These are phyloP conservation scores for Hydroisotoma schaefferi DNA, from an alignment of 2,888 invertebrate species.

Conservation along the genomic window DNA sequence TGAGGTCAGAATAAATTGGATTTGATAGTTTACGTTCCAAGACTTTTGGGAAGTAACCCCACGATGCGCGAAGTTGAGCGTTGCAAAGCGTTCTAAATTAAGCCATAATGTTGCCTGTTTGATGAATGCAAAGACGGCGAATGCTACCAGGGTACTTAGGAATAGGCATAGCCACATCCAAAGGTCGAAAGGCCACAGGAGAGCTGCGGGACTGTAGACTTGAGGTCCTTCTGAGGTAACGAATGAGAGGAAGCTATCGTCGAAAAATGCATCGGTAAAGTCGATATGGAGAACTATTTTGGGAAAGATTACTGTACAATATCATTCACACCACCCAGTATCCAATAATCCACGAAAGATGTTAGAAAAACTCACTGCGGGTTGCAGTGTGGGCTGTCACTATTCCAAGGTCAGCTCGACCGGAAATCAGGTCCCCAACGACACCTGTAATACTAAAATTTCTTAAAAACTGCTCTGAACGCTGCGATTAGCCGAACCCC, in stretches of 20 bases:
- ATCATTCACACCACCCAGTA: not conserved
- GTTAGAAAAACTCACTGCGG: slow-evolving; percentile 11
- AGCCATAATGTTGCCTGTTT: not conserved
- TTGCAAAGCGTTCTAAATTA: not conserved
- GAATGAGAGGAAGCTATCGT: slow-evolving; percentile 29
- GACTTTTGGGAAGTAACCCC: not conserved
- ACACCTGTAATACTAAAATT: no score
- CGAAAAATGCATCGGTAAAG: slow-evolving; percentile 26
- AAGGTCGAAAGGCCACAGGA: slow-evolving; percentile 21
- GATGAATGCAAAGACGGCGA: slow-evolving; percentile 16
- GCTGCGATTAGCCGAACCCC: no score
- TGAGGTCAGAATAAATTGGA: not conserved
- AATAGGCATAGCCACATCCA: slow-evolving; percentile 4
- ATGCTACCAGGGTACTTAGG: slow-evolving; percentile 18
- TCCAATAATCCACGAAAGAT: not conserved
- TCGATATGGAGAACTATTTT: slow-evolving; percentile 8
- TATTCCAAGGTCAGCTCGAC: slow-evolving; percentile 23
- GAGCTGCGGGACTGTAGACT: slow-evolving; percentile 11
- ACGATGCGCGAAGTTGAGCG: not conserved
- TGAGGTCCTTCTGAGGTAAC: slow-evolving; percentile 22
- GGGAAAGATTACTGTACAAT: no score
- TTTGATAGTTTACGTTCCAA: not conserved
- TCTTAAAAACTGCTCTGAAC: no score
- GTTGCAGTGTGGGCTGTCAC: slow-evolving; percentile 20
- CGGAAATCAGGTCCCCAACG: slow-evolving; percentile 20